Evolutionary conservation across 1,140 invertebrate species (phyloP).

Genomic region (Hylaeus volcanicus): DNA sequence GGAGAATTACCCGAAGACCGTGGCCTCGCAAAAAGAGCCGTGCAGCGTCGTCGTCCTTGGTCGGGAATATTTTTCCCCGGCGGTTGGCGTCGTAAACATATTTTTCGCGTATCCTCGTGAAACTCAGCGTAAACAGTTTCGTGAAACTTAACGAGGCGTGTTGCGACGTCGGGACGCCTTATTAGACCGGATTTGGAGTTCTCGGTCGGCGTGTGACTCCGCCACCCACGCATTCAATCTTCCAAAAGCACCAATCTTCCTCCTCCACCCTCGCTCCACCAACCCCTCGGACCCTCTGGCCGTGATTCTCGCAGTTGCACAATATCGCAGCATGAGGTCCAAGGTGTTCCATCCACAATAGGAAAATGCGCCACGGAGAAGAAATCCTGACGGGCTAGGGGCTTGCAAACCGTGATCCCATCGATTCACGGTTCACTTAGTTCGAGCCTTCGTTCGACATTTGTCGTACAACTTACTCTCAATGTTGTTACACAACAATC

Average conservation of each 20-base stretch:
- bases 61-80: neutral
- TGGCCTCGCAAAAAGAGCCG: neutral
- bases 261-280: no score
- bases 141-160: slow-evolving; percentile 37
- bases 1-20: neutral
- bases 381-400: slow-evolving; percentile 37
- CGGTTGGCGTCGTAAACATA: neutral
- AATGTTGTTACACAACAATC: slow-evolving; percentile 79
- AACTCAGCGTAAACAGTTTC: neutral
- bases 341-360: slow-evolving; percentile 75
- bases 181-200: slow-evolving; percentile 56
- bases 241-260: slow-evolving; percentile 55
- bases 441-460: slow-evolving; percentile 77
- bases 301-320: slow-evolving; percentile 66
- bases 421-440: slow-evolving; percentile 79
- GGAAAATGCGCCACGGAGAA: slow-evolving; percentile 62
- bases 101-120: neutral
- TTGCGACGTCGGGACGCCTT: slow-evolving; percentile 34
- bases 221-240: slow-evolving; percentile 74
- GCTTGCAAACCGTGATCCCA: slow-evolving; percentile 57
- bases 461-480: slow-evolving; percentile 79
- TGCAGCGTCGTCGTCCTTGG: neutral
- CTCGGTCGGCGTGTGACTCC: slow-evolving; percentile 58
- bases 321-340: slow-evolving; percentile 78
- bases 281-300: neutral